Evolutionary conservation across 1,140 invertebrate genomes (phyloP).

Genomic region (Aporrectodea caliginosa): DNA sequence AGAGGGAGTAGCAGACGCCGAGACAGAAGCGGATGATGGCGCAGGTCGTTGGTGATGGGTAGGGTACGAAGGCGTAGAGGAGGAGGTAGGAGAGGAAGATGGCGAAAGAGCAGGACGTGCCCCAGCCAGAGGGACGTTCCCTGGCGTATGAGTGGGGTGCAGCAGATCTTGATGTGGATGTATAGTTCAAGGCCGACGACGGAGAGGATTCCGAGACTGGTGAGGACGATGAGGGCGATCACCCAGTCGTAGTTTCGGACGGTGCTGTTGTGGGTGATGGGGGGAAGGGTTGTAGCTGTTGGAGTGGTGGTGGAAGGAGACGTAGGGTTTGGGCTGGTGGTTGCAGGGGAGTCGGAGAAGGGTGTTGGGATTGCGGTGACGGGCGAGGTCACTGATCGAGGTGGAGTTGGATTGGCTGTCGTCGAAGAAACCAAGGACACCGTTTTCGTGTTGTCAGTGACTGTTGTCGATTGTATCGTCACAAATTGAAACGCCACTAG

Average conservation of each 20-base stretch:
- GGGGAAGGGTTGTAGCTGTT: not conserved
- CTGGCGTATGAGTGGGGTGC: conserved; percentile 67
- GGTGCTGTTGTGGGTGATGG: not conserved
- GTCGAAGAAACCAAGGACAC: too few relatives aligned
- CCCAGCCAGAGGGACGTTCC: conserved; percentile 71
- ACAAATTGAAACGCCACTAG: too few relatives aligned
- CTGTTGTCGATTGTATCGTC: too few relatives aligned
- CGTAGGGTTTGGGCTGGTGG: not conserved
- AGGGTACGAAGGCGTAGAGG: conserved; percentile 69
- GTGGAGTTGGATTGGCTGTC: too few relatives aligned
- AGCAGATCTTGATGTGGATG: conserved; percentile 78
- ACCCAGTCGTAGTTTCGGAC: conserved; percentile 63
- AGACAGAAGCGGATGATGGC: conserved; percentile 77
- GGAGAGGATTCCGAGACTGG: conserved; percentile 72
- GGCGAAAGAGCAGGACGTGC: conserved; percentile 80
- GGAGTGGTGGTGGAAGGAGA: not conserved
- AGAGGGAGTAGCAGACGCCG: conserved; percentile 79
- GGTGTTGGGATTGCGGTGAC: too few relatives aligned
- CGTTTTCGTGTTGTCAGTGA: too few relatives aligned
- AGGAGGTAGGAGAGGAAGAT: conserved; percentile 77
- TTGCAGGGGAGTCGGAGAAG: not conserved
- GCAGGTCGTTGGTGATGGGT: conserved; percentile 76
- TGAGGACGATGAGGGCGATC: conserved; percentile 73
- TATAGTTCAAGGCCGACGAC: conserved; percentile 82
- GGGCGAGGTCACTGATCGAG: too few relatives aligned